These are phyloP conservation scores for Trissolcus japonicus DNA, from an alignment of 2,888 invertebrate species.

Conservation along the genomic window DNA sequence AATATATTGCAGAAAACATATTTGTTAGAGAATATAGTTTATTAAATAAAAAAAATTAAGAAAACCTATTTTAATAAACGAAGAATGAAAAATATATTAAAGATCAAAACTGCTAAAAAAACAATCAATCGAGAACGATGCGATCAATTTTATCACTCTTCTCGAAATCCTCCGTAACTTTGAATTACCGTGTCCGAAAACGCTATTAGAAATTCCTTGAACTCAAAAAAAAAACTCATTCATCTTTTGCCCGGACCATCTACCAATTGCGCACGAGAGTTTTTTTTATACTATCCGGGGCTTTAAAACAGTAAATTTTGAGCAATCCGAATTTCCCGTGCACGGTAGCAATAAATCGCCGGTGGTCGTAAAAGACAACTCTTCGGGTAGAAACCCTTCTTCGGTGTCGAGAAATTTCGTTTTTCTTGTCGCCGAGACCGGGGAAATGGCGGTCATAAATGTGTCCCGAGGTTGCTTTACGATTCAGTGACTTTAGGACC, in stretches of 20 bases:
- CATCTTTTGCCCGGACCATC: constrained; percentile 46
- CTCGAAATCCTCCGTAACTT: neutral
- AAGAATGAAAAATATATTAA: neutral
- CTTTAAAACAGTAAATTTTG: constrained; percentile 52
- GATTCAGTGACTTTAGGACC: constrained; percentile 54
- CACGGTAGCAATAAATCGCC: constrained; percentile 51
- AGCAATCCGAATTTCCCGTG: constrained; percentile 43
- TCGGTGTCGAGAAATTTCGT: constrained; percentile 40
- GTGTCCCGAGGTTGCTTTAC: constrained; percentile 69
- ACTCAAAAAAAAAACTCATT: constrained; percentile 47
- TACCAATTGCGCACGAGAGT: constrained; percentile 53
- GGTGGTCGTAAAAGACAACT: constrained; percentile 37
- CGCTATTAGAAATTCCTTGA: no score
- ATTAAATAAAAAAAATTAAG: no score
- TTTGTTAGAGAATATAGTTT: no score
- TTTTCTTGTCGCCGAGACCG: constrained; percentile 35
- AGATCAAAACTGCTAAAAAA: neutral
- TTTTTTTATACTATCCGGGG: constrained; percentile 34
- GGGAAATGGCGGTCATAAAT: constrained; percentile 70
- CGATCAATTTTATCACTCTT: neutral
- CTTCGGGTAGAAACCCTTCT: constrained; percentile 46
- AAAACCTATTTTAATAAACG: no score
- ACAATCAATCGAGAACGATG: neutral
- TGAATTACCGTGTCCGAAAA: constrained; percentile 1
- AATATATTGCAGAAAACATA: no score